A percentile compares a stretch with the other conserved stretches of the same genome.
Conservation (phyloP, 2,888 invertebrate species). For the Aleiodes alternator region DNA sequence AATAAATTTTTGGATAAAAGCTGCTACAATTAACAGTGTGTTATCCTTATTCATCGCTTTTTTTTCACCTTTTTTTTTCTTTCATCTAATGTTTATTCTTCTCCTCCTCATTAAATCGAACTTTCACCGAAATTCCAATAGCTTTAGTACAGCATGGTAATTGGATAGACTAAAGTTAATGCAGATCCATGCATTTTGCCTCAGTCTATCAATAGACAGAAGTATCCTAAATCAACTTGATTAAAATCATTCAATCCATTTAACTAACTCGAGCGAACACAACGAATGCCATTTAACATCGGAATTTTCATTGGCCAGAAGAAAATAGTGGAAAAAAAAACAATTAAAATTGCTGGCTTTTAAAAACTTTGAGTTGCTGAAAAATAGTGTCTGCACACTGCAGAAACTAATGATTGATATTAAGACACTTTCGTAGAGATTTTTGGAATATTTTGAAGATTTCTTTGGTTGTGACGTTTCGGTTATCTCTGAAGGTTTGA, state of each 20-base stretch:
- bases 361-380: constrained; percentile 24
- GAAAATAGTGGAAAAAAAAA: no score
- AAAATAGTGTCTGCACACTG: constrained; percentile 38
- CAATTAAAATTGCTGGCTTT: no score
- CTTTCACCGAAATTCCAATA: neutral
- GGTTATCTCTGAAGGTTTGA: no score
- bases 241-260: constrained; percentile 64
- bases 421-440: no score
- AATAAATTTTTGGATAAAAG: constrained; percentile 9
- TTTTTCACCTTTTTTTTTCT: neutral
- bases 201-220: constrained; percentile 51
- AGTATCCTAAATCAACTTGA: constrained; percentile 69
- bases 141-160: constrained; percentile 25
- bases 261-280: constrained; percentile 43
- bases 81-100: neutral
- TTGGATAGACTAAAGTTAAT: constrained; percentile 26
- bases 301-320: no score
- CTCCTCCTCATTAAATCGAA: neutral
- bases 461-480: no score
- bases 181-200: constrained; percentile 18
- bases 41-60: constrained; percentile 12
- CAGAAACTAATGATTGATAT: no score
- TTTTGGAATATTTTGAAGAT: no score
- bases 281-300: no score
- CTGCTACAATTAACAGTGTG: constrained; percentile 14